These are phyloP conservation scores for Aix galericulata DNA, from an alignment of 2,113 vertebrate genomes.

Conservation along the genomic window DNA sequence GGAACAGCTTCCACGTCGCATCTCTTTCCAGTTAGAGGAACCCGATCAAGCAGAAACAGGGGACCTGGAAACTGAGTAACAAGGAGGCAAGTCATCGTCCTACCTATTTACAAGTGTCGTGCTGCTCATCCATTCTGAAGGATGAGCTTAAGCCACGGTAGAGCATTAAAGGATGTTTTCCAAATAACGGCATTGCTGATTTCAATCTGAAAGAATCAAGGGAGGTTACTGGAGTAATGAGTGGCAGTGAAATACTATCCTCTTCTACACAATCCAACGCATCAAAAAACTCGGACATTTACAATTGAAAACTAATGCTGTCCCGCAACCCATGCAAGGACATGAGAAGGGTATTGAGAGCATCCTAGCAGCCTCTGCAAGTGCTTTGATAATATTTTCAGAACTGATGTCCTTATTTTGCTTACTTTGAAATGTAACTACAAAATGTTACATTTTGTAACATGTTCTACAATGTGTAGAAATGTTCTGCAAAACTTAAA, in stretches of 20 bases:
- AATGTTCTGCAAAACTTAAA: not conserved
- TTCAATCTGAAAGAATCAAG: not conserved
- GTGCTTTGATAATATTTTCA: not conserved
- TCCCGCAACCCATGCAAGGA: not conserved
- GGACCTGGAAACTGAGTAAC: not conserved
- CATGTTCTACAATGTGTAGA: no score
- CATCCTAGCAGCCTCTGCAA: not conserved
- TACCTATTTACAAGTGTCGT: not conserved
- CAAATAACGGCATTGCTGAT: not conserved
- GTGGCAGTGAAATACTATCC: not conserved
- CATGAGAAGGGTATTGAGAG: not conserved
- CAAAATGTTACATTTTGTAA: no score
- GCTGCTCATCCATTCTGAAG: not conserved
- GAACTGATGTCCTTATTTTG: not conserved
- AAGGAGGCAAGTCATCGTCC: not conserved
- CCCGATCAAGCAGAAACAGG: not conserved
- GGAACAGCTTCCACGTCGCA: not conserved
- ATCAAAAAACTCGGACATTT: not conserved
- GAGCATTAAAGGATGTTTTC: not conserved
- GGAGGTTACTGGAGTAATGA: not conserved
- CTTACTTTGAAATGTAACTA: conserved; percentile 4
- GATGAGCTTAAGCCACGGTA: not conserved
- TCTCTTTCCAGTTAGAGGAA: not conserved
- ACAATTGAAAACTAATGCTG: not conserved
- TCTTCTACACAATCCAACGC: not conserved